Base-by-base conservation (phyloP, 1,140 invertebrate species). In the Atopsyche davidsoni region DNA sequence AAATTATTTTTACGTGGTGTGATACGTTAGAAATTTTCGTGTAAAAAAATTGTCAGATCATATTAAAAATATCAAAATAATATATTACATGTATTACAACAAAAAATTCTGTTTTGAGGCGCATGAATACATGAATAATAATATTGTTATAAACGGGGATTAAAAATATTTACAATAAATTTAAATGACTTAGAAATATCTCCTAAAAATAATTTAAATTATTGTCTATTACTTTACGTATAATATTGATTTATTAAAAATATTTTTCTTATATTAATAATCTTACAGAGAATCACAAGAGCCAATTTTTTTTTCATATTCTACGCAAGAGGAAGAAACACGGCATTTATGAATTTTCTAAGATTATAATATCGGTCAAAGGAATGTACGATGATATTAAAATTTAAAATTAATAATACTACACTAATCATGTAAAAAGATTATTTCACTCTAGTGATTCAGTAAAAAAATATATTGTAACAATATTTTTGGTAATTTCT, bases 401-500 rank as follows among this genome's bases (percentile, higher is more conserved):
- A n/a, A 34, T 34, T 13, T 16, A 34, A 13, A 13, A 28, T 28
- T 28, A 28, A 7, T 28, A 28, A 7, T 28, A 28, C n/a, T 28
- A 34, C 16, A 13, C 32, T 13, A 34, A 34, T 34, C n/a, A n/a
- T 13, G n/a, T 13, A 34, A 13, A 11, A 34, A 34, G n/a, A 34
- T 34, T 34, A 11, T 13, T 34, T 11, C 32, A 34, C 32, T 13
- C 32, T 13, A 13, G n/a, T 34, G 11, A 34, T 16, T 34, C 32
- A 34, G 32, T 34, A 34, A 34, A 34, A 34, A 34, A 34, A 34
- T 34, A 34, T 34, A 34, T 34, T 34, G n/a, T 13, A 34, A 34
- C n/a, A 13, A 13, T 13, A 16, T 34, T 28, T 34, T 34, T 34
- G 32, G 32, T 34, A 34, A 13, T 34, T 34, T 13, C n/a, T 34